Percentiles rank a stretch among this genome's conserved stretches.
Evolutionary conservation across 2,797 vertebrate species (phyloP).

Genomic region (Agapornis canus): DNA sequence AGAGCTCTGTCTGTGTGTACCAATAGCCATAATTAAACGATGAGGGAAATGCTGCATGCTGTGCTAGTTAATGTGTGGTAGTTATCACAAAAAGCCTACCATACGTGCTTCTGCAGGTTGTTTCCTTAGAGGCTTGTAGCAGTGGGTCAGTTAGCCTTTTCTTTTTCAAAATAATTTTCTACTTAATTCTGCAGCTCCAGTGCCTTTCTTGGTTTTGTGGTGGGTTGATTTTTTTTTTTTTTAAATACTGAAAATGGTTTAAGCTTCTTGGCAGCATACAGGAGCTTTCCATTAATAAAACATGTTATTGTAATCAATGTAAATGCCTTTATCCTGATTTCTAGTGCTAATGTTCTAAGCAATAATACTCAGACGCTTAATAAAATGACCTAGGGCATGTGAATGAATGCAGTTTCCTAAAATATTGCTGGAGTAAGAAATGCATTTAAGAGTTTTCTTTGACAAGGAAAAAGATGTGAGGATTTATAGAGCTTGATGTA

Average conservation of each 20-base stretch:
- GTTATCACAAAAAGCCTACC: not conserved
- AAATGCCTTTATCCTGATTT: not conserved
- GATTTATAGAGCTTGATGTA: not conserved
- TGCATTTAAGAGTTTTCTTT: not conserved
- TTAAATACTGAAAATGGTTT: not conserved
- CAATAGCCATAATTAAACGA: not conserved
- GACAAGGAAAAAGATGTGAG: not conserved
- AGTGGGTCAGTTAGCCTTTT: not conserved
- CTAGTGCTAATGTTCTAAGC: not conserved
- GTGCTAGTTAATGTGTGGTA: not conserved
- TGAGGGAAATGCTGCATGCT: not conserved
- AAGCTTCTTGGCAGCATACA: not conserved
- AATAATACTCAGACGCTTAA: not conserved
- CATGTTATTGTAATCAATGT: not conserved
- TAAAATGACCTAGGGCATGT: not conserved
- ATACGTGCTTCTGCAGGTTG: not conserved
- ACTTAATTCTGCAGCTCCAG: not conserved
- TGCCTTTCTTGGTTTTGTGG: not conserved
- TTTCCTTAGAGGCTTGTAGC: not conserved
- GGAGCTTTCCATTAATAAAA: not conserved
- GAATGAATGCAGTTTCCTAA: not conserved
- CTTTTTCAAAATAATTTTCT: not conserved
- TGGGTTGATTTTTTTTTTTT: not conserved
- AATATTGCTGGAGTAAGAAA: not conserved
- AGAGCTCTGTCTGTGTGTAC: not conserved